Conservation (phyloP, 2,113 vertebrate genomes). For the Oceanodroma tethys region DNA sequence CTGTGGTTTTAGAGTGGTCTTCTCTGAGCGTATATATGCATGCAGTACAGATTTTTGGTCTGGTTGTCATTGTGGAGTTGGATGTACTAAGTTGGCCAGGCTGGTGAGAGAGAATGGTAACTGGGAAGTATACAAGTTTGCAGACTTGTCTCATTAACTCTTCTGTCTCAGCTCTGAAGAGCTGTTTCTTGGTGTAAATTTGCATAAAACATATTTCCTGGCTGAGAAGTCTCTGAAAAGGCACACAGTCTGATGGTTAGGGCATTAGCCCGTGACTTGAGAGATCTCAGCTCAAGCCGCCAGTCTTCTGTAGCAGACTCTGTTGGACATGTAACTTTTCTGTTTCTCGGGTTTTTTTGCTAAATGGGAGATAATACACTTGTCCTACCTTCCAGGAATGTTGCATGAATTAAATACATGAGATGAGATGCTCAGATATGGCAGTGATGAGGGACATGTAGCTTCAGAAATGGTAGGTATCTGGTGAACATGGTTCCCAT, state of each 20-base stretch:
- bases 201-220: conserved; percentile 4
- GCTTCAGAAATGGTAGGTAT: background rate
- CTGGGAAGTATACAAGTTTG: background rate
- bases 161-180: background rate
- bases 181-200: background rate
- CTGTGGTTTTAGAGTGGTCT: background rate
- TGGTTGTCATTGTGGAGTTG: background rate
- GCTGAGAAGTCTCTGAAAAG: background rate
- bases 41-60: background rate
- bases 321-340: background rate
- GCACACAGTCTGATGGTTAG: background rate
- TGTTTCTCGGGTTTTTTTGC: background rate
- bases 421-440: background rate
- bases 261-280: background rate
- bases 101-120: background rate
- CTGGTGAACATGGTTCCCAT: background rate
- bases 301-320: background rate
- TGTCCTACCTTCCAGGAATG: background rate
- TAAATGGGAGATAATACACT: background rate
- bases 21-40: background rate
- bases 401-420: background rate
- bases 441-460: background rate
- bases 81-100: background rate
- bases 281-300: background rate
- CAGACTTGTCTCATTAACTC: background rate